phyloP scores from a whole-genome alignment of 2,113 vertebrate genomes.

The Dipodomys ordii region DNA sequence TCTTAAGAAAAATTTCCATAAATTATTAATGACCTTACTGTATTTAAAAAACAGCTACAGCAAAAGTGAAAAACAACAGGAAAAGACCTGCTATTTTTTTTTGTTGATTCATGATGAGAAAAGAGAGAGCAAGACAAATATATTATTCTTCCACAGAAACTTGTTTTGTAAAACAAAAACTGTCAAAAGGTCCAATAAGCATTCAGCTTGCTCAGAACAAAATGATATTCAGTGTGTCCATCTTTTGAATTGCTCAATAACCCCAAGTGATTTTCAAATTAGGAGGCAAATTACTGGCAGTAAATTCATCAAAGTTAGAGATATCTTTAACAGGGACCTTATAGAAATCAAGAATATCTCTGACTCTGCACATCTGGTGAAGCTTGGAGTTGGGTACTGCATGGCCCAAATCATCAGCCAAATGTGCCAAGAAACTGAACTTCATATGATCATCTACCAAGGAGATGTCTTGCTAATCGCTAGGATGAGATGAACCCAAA shows the following conservation, averaged over 20 bases:
- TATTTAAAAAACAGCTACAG: background rate
- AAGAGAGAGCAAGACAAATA: background rate
- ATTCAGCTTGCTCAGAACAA: accelerated
- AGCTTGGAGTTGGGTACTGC: conserved; percentile 87
- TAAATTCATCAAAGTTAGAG: conserved; percentile 84
- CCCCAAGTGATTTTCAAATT: conserved; percentile 86
- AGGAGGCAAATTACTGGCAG: conserved; percentile 79
- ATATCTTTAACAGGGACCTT: conserved; percentile 78
- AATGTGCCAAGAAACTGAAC: conserved; percentile 78
- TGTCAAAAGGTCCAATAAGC: background rate
- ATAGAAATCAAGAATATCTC: conserved; percentile 87
- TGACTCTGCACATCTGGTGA: conserved; percentile 79
- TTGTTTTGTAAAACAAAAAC: background rate
- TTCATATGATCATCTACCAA: conserved; percentile 81
- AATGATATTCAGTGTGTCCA: background rate
- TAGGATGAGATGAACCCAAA: conserved; percentile 76
- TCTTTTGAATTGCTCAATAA: conserved; percentile 66
- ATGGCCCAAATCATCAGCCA: conserved; percentile 84
- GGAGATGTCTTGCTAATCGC: conserved; percentile 81
- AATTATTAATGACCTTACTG: conserved; percentile 29
- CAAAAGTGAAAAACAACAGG: conserved; percentile 28
- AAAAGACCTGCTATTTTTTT: background rate
- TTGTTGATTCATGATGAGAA: conserved; percentile 10
- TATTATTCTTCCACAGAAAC: background rate
- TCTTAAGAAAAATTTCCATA: conserved; percentile 17